These are phyloP conservation scores for Scaptomyza caliginosa DNA, from an alignment of 2,888 invertebrate genomes.

Conservation along the genomic window DNA sequence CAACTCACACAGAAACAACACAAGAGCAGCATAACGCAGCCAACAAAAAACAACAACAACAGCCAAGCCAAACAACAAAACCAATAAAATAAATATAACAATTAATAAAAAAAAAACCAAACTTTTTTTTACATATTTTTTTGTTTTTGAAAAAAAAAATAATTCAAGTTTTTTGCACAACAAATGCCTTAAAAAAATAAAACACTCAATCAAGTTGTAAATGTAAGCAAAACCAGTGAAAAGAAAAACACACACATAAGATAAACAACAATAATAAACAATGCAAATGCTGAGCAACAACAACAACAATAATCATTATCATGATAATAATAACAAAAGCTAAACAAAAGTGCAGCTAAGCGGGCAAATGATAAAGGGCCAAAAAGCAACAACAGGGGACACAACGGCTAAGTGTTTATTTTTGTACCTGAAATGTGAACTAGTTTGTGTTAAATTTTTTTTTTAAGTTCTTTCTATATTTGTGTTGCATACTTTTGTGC, in stretches of 20 bases:
- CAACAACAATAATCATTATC: slow-evolving; percentile 24
- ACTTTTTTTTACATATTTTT: slow-evolving; percentile 36
- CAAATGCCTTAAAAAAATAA: slow-evolving; percentile 39
- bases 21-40: slow-evolving; percentile 39
- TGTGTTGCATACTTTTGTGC: slow-evolving; percentile 65
- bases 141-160: slow-evolving; percentile 27
- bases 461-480: slow-evolving; percentile 12
- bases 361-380: slow-evolving; percentile 26
- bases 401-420: slow-evolving; percentile 58
- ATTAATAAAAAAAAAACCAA: slow-evolving; percentile 23
- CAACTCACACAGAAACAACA: slow-evolving; percentile 20
- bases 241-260: slow-evolving; percentile 1
- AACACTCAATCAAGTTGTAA: slow-evolving; percentile 4
- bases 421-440: slow-evolving; percentile 12
- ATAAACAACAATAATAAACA: not conserved
- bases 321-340: slow-evolving; percentile 20
- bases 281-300: not conserved
- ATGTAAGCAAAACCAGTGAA: slow-evolving; percentile 25
- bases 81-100: slow-evolving; percentile 24
- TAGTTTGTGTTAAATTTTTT: too few species aligned
- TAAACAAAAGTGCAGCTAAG: slow-evolving; percentile 20
- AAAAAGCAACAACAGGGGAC: slow-evolving; percentile 30
- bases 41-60: slow-evolving; percentile 29
- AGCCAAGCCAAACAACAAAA: slow-evolving; percentile 20
- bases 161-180: slow-evolving; percentile 36